Conservation (phyloP, 2,888 invertebrate genomes). For the Trimorus sp. region DNA sequence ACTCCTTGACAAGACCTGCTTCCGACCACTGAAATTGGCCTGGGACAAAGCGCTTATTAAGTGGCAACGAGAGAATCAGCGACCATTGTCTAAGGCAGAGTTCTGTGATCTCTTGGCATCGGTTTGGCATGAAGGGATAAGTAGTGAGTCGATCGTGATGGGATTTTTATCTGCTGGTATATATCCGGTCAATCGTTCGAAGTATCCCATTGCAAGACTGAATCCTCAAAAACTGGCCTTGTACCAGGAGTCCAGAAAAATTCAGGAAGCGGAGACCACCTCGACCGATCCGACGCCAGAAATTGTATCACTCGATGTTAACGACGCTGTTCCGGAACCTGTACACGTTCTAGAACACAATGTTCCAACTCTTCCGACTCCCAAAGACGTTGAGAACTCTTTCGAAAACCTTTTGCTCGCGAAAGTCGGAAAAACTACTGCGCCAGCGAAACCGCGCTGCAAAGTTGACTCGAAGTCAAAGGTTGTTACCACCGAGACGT, state of each 20-base stretch:
- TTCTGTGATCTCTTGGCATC: slow-evolving; percentile 26
- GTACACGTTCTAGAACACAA: too few relatives aligned
- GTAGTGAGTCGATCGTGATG: slow-evolving; percentile 12
- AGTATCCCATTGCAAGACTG: too few relatives aligned
- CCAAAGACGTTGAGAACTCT: slow-evolving; percentile 3
- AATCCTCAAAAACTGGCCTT: too few relatives aligned
- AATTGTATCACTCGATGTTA: neutral
- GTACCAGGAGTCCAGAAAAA: too few relatives aligned
- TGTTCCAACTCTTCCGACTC: neutral
- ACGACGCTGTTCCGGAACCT: too few relatives aligned
- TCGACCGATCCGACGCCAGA: too few relatives aligned
- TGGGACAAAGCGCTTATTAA: slow-evolving; percentile 32
- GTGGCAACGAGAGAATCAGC: slow-evolving; percentile 36
- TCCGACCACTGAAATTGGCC: slow-evolving; percentile 16
- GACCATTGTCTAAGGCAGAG: too few relatives aligned
- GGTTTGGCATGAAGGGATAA: slow-evolving; percentile 25
- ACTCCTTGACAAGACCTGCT: slow-evolving; percentile 28
- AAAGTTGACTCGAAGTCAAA: slow-evolving; percentile 24
- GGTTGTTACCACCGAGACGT: slow-evolving; percentile 29
- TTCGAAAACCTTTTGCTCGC: slow-evolving; percentile 22
- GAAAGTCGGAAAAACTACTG: slow-evolving; percentile 7
- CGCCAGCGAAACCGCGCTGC: slow-evolving; percentile 11
- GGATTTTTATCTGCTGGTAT: too few relatives aligned
- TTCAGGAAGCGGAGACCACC: too few relatives aligned
- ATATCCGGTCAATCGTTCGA: too few relatives aligned